Evolutionary conservation across 2,888 invertebrate genomes (phyloP).

Genomic region (Laothoe populi): DNA sequence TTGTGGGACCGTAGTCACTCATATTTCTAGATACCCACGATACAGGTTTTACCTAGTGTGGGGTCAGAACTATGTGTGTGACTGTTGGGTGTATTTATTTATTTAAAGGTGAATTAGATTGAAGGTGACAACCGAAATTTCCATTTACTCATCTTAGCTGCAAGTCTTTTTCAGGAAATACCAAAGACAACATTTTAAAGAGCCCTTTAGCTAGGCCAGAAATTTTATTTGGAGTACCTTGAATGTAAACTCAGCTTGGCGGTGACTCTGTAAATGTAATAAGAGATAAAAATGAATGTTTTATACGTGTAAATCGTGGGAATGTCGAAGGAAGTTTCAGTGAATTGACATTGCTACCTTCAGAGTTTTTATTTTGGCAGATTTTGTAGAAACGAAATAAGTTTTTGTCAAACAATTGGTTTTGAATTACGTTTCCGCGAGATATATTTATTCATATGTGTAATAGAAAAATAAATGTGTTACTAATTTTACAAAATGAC

Average conservation of each 20-base stretch:
- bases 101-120: no score
- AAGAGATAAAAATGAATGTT: neutral
- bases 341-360: neutral
- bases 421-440: no score
- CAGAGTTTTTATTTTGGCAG: neutral
- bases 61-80: no score
- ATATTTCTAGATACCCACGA: no score
- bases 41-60: no score
- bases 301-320: neutral
- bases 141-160: constrained; percentile 4
- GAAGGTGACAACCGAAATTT: no score
- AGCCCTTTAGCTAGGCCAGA: neutral
- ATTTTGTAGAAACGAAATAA: no score
- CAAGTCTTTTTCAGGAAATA: neutral
- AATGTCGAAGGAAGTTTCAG: neutral
- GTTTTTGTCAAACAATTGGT: no score
- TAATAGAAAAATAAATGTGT: constrained; percentile 3
- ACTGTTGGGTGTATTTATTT: no score
- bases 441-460: neutral
- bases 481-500: neutral
- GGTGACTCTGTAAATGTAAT: constrained; percentile 3
- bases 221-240: constrained; percentile 3
- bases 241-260: constrained; percentile 6
- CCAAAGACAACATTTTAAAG: neutral
- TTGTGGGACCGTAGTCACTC: no score